These are phyloP conservation scores for Pteruthius melanotis DNA, from an alignment of 2,113 vertebrate species.

Conservation along the genomic window DNA sequence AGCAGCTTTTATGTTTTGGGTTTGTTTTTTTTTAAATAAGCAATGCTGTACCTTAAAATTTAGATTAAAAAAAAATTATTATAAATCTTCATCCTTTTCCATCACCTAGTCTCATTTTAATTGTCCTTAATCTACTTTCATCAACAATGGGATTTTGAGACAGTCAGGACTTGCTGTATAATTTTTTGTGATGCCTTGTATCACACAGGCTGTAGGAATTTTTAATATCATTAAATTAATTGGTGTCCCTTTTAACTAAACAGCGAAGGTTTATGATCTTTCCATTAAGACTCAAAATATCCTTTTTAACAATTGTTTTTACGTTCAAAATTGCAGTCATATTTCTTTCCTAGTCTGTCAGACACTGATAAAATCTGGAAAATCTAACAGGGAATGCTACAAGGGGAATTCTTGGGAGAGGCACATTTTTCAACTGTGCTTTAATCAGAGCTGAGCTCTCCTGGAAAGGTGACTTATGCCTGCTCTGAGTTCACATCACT, in stretches of 20 bases:
- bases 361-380: not conserved
- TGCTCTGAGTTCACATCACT: constrained; percentile 5
- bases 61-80: not conserved
- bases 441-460: constrained; percentile 20
- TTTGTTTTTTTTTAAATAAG: not conserved
- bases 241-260: not conserved
- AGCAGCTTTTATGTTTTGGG: rapidly evolving
- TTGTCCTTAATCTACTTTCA: not conserved
- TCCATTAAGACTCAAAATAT: not conserved
- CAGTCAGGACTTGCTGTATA: not conserved
- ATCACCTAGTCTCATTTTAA: not conserved
- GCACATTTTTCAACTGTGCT: not conserved
- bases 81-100: not conserved
- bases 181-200: not conserved
- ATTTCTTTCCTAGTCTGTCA: not conserved
- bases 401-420: not conserved
- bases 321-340: not conserved
- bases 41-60: not conserved
- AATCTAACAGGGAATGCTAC: not conserved
- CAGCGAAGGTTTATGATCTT: not conserved
- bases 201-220: not conserved
- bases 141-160: not conserved
- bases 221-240: not conserved
- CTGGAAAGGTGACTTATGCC: constrained; percentile 22
- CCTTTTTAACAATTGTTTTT: not conserved